Conservation (phyloP, 2,113 vertebrate genomes). For the Takifugu flavidus region DNA sequence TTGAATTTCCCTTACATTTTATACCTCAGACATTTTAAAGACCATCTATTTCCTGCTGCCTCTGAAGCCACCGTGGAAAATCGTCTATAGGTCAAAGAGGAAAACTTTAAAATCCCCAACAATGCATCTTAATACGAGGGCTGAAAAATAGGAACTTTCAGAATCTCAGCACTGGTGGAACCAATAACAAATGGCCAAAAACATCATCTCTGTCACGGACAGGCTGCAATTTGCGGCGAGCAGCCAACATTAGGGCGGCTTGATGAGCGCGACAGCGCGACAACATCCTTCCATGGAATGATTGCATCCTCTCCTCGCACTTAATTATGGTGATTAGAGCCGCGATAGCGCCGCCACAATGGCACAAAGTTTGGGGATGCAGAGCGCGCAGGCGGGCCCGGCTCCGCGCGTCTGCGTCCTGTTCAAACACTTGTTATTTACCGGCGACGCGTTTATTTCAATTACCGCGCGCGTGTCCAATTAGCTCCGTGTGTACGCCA, state of each 20-base stretch:
- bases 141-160: slow-evolving; percentile 19
- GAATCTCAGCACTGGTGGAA: slow-evolving; percentile 22
- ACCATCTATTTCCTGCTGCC: too few relatives aligned
- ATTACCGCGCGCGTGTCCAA: slow-evolving; percentile 70
- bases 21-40: too few relatives aligned
- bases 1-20: too few relatives aligned
- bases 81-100: too few relatives aligned
- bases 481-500: slow-evolving; percentile 46
- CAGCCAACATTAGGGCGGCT: slow-evolving; percentile 15
- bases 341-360: slow-evolving; percentile 25
- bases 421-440: slow-evolving; percentile 65
- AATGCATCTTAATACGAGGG: too few relatives aligned
- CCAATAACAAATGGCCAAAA: slow-evolving; percentile 24
- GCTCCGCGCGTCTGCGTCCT: slow-evolving; percentile 1
- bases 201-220: slow-evolving; percentile 24
- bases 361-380: slow-evolving; percentile 34
- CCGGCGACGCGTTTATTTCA: slow-evolving; percentile 58
- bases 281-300: slow-evolving; percentile 34
- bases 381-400: slow-evolving; percentile 6
- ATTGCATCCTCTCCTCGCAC: slow-evolving; percentile 29
- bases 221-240: slow-evolving; percentile 42
- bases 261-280: slow-evolving; percentile 33
- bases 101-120: too few relatives aligned
- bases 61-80: too few relatives aligned
- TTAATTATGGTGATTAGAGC: slow-evolving; percentile 39